phyloP scores from a whole-genome alignment of 2,797 vertebrate species.

The Micromesistius poutassou region DNA sequence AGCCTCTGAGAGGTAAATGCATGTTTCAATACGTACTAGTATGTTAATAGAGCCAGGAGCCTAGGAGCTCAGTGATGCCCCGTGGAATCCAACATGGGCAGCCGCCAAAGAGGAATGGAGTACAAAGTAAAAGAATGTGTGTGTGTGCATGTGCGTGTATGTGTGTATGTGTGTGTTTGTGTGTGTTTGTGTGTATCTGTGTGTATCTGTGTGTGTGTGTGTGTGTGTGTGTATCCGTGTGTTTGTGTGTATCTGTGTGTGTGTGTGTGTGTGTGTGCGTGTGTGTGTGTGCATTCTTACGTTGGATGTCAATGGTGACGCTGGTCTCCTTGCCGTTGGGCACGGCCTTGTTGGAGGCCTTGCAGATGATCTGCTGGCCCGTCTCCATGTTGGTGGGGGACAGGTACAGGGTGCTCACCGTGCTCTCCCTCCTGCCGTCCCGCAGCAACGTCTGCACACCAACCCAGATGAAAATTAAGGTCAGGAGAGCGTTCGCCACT shows the following conservation, averaged over 20 bases:
- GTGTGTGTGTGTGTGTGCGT: neutral
- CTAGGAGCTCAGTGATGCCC: neutral
- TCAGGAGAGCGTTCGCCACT: neutral
- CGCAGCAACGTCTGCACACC: slow-evolving; percentile 82
- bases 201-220: neutral
- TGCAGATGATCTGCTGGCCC: slow-evolving; percentile 89
- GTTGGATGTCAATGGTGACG: slow-evolving; percentile 95
- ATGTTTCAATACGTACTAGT: neutral
- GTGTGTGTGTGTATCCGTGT: too few species aligned
- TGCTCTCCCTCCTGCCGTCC: slow-evolving; percentile 90
- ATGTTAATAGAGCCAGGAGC: neutral
- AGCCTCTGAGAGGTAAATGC: neutral
- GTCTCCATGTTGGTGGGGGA: slow-evolving; percentile 90
- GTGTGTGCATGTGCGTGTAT: too few species aligned
- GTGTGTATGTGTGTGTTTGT: too few species aligned
- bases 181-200: neutral
- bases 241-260: too few species aligned
- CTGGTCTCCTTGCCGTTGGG: slow-evolving; percentile 92
- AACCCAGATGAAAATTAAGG: neutral
- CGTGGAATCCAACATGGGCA: too few species aligned
- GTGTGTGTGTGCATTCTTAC: slow-evolving; percentile 72
- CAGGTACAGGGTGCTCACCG: slow-evolving; percentile 90
- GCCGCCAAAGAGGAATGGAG: neutral
- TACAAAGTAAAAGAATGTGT: too few species aligned
- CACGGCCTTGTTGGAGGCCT: slow-evolving; percentile 93